Evolutionary conservation across 1,140 invertebrate species (phyloP).

Genomic region (Lordiphosa stackelbergi): DNA sequence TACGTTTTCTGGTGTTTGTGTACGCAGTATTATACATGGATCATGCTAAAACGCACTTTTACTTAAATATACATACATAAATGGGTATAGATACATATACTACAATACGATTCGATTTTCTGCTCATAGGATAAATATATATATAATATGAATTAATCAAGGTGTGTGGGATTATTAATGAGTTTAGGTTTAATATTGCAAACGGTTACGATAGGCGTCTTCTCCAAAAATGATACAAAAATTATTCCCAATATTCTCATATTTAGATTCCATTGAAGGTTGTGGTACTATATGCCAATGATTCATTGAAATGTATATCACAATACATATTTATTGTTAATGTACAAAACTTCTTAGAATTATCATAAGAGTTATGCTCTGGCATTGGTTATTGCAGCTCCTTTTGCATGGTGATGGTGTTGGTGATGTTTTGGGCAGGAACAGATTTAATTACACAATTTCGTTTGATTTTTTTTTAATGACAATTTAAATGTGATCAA

Average conservation of each 20-base stretch:
- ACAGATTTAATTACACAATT: too few species aligned
- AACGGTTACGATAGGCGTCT: slow-evolving; percentile 24
- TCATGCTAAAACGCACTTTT: slow-evolving; percentile 59
- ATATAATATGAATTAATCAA: slow-evolving; percentile 4
- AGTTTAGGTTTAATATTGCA: slow-evolving; percentile 53
- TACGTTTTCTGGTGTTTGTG: too few species aligned
- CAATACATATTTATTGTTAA: slow-evolving; percentile 10
- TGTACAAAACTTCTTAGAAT: slow-evolving; percentile 15
- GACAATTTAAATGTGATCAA: background rate
- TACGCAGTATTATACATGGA: too few species aligned
- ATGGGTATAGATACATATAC: slow-evolving; percentile 15
- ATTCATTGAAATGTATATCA: slow-evolving; percentile 34
- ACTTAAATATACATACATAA: slow-evolving; percentile 3
- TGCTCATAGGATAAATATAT: slow-evolving; percentile 7
- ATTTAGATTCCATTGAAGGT: slow-evolving; percentile 7
- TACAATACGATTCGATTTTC: slow-evolving; percentile 15
- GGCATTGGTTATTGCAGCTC: slow-evolving; percentile 1
- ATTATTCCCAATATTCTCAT: background rate
- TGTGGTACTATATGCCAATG: slow-evolving; percentile 12
- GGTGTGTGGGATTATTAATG: slow-evolving; percentile 8
- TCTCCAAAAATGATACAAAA: background rate
- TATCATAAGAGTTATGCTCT: slow-evolving; percentile 21
- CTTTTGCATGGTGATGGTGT: background rate
- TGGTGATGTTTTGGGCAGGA: too few species aligned
- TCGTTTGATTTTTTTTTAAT: too few species aligned